Base-by-base conservation (phyloP, 2,113 vertebrate species). In the Elanus axillaris region DNA sequence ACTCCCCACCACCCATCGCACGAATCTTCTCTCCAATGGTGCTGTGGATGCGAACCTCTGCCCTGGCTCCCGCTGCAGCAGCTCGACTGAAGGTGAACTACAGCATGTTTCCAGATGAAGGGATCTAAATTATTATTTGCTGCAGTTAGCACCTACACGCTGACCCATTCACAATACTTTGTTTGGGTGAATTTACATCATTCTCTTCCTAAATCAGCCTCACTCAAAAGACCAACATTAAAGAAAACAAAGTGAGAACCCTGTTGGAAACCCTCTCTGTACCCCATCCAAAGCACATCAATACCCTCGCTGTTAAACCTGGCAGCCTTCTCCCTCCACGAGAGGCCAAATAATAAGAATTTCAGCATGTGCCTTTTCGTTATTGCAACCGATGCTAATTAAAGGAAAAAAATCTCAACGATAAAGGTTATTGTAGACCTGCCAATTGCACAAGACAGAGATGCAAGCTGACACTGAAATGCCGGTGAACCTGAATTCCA, bases 261-360 rank as follows among this genome's bases (percentile, higher is more conserved):
- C 43, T 7, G 18, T 67, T 80, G 95, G 87, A 95, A 94, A 73
- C 75, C 67, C 90, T 94, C 63, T 42, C 71, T 86, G 76, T 84
- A 68, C 53, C 76, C 60, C 84, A 52, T 74, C 52, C 90, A 86
- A 88, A 64, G 86, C 59, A 86, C 82, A 79, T 75, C 86, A 84
- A 90, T 93, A 85, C 93, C 93, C 88, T 81, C 19, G 6, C 94
- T 59, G 19, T 66, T 96, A 80, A 95, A 96, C 53, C 89, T 95
- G 96, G 88, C 97, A 95, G 76, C 88, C 64, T 75, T 56, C 69
- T 91, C 80, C 47, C 59, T n/a, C 59, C 64, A 67, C 3, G 2
- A 90, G 27, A 42, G 76, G 71, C 94, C 68, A 64, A 92, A 85
- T 59, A 95, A 93, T 60, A 87, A 85, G 89, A 78, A 96, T 63